Conservation (phyloP, 2,888 invertebrate species). For the Parthenolecanium corni region DNA sequence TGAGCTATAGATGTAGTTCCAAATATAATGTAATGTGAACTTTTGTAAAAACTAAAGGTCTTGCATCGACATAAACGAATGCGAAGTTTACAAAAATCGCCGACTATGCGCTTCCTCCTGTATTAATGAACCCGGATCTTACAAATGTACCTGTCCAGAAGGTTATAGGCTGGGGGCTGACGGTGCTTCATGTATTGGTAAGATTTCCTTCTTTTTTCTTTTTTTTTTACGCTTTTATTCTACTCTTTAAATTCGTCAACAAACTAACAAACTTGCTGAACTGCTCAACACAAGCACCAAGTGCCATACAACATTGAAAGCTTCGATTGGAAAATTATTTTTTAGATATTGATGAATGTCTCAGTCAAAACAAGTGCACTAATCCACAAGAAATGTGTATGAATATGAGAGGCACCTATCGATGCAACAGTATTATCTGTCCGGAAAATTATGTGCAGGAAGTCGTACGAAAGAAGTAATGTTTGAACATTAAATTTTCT, state of each 20-base stretch:
- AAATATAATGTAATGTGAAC: too few relatives aligned
- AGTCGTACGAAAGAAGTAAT: slow-evolving; percentile 65
- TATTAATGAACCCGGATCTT: slow-evolving; percentile 77
- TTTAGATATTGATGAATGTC: slow-evolving; percentile 62
- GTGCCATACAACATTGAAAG: too few relatives aligned
- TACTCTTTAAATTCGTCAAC: too few relatives aligned
- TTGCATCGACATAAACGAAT: slow-evolving; percentile 76
- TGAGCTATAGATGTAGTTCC: too few relatives aligned
- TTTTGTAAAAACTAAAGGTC: too few relatives aligned
- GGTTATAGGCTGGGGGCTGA: slow-evolving; percentile 67
- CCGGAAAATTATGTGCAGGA: slow-evolving; percentile 75
- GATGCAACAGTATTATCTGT: slow-evolving; percentile 76
- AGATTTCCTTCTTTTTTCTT: too few relatives aligned
- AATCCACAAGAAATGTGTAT: slow-evolving; percentile 68
- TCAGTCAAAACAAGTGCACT: slow-evolving; percentile 36
- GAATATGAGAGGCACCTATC: slow-evolving; percentile 77
- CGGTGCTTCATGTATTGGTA: slow-evolving; percentile 72
- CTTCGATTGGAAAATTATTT: too few relatives aligned
- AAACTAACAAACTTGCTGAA: too few relatives aligned
- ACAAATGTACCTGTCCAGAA: slow-evolving; percentile 63
- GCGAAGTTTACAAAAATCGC: slow-evolving; percentile 59
- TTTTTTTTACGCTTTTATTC: too few relatives aligned
- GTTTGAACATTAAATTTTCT: neutral
- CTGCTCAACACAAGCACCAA: too few relatives aligned
- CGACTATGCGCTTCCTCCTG: slow-evolving; percentile 61